phyloP scores from a whole-genome alignment of 2,888 invertebrate genomes.

The Malachius bipustulatus region DNA sequence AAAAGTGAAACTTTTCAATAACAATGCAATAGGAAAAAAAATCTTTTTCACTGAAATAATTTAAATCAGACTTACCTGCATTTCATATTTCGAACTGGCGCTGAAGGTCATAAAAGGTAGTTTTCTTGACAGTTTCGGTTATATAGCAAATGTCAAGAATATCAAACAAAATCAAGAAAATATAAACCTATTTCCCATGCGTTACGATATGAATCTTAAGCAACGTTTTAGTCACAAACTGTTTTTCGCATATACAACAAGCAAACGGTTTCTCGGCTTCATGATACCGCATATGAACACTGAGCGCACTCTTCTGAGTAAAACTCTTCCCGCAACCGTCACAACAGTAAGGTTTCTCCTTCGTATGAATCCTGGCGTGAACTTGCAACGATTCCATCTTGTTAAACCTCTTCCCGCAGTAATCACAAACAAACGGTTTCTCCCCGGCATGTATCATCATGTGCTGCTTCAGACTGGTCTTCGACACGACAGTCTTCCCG shows the following conservation, averaged over 20 bases:
- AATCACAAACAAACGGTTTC: constrained; percentile 15
- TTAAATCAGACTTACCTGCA: too few relatives aligned
- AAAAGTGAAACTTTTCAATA: too few relatives aligned
- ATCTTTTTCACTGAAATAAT: too few relatives aligned
- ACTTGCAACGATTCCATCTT: constrained; percentile 20
- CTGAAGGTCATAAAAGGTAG: too few relatives aligned
- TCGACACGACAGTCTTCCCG: constrained; percentile 20
- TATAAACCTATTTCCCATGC: constrained; percentile 30
- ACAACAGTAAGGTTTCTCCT: constrained; percentile 35
- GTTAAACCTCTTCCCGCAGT: constrained; percentile 15
- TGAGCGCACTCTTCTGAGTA: constrained; percentile 41
- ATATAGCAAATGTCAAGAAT: too few relatives aligned
- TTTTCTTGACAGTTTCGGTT: too few relatives aligned
- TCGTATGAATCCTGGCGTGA: constrained; percentile 43
- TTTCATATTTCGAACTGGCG: too few relatives aligned
- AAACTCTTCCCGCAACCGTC: constrained; percentile 40
- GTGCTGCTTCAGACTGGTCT: constrained; percentile 21
- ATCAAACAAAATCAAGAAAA: too few relatives aligned
- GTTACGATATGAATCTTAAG: constrained; percentile 33
- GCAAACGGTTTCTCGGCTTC: constrained; percentile 42
- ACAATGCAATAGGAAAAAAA: too few relatives aligned
- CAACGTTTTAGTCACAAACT: constrained; percentile 25
- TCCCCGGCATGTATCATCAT: constrained; percentile 25
- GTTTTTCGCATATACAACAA: constrained; percentile 32
- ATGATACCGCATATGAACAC: constrained; percentile 34